Percentiles rank a stretch among this genome's conserved stretches.
These are phyloP conservation scores for Turritopsis rubra DNA, from an alignment of 30 jellyfish, hydroid and myxozoan genomes.

Conservation along the genomic window DNA sequence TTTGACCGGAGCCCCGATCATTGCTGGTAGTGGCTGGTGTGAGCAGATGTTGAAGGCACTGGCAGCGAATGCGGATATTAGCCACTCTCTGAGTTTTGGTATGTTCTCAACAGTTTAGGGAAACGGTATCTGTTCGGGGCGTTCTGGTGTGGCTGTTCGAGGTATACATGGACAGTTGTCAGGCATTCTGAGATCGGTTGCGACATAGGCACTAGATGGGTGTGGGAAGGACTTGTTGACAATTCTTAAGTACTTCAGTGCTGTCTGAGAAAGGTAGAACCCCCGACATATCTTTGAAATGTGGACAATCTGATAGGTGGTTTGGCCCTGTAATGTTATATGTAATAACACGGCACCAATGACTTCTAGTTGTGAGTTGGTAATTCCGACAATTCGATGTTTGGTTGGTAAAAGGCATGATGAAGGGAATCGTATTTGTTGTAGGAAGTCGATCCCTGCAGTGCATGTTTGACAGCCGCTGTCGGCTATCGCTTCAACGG, in stretches of 20 bases:
- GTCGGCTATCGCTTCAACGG: not conserved
- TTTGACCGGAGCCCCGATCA: constrained; percentile 37
- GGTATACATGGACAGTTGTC: not conserved
- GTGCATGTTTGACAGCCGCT: not conserved
- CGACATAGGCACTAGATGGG: not conserved
- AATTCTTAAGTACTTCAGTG: not conserved
- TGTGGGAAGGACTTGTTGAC: not conserved
- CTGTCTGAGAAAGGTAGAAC: not conserved
- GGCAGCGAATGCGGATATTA: constrained; percentile 18
- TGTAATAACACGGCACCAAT: not conserved
- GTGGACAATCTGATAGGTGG: not conserved
- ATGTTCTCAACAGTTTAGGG: not conserved
- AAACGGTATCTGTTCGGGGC: not conserved
- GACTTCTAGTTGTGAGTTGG: not conserved
- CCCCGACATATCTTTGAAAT: not conserved
- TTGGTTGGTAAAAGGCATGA: not conserved
- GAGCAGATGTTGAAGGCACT: constrained; percentile 36
- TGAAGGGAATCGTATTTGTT: not conserved
- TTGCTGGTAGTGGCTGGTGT: constrained; percentile 40
- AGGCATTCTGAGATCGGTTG: not conserved
- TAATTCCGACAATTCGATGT: not conserved
- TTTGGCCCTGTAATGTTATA: not conserved
- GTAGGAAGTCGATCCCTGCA: not conserved
- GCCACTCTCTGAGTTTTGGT: constrained; percentile 22
- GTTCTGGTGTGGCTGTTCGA: not conserved